Evolutionary conservation across 1,140 invertebrate genomes (phyloP).

Genomic region (Chelonus insularis): DNA sequence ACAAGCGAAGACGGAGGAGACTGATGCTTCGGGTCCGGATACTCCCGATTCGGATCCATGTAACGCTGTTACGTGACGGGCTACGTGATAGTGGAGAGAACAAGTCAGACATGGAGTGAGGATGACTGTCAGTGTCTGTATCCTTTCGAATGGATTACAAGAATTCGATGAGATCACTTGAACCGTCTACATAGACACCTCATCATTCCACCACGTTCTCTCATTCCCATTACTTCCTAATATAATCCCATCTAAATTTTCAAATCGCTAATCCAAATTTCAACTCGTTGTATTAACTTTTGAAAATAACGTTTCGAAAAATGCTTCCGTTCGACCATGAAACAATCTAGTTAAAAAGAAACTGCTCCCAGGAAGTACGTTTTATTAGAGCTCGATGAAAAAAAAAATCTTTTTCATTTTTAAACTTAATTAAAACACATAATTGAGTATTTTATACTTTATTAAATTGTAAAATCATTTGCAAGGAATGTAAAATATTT

Average conservation of each 20-base stretch:
- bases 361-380: no score
- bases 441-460: no score
- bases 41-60: slow-evolving; percentile 21
- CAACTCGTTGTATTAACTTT: no score
- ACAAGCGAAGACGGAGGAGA: slow-evolving; percentile 43
- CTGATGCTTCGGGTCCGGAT: slow-evolving; percentile 31
- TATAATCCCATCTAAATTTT: neutral
- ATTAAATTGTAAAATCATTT: no score
- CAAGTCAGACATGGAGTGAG: slow-evolving; percentile 4
- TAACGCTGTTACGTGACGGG: slow-evolving; percentile 26
- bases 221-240: slow-evolving; percentile 32
- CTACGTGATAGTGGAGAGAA: slow-evolving; percentile 22
- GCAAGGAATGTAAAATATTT: no score
- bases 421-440: no score
- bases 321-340: no score
- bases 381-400: no score
- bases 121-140: slow-evolving; percentile 11
- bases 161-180: slow-evolving; percentile 46
- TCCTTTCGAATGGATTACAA: slow-evolving; percentile 44
- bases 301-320: no score
- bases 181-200: slow-evolving; percentile 39
- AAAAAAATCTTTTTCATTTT: no score
- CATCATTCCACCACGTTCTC: slow-evolving; percentile 46
- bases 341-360: no score
- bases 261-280: neutral